phyloP scores from a whole-genome alignment of 1,140 invertebrate species.

The Cepaea nemoralis region DNA sequence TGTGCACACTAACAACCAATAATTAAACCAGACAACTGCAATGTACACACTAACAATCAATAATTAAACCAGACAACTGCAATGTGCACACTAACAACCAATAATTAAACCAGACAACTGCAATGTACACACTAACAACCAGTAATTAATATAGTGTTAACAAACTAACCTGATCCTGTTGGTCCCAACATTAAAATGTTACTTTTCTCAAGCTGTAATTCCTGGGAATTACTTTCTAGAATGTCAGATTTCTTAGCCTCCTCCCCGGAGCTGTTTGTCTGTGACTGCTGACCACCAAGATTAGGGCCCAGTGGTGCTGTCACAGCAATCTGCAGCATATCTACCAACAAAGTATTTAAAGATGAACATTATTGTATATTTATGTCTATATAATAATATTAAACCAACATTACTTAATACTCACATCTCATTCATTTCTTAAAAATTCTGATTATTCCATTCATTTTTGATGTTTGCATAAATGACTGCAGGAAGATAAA shows the following conservation, averaged over 20 bases:
- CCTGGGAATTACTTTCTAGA: conserved; percentile 85
- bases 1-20: too few species aligned
- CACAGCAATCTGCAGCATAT: conserved; percentile 76
- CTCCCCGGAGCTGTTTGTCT: conserved; percentile 48
- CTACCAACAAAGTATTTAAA: conserved; percentile 1
- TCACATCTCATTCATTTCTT: too few species aligned
- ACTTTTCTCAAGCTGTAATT: conserved; percentile 94
- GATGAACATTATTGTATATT: not conserved
- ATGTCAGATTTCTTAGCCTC: conserved; percentile 77
- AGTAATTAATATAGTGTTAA: too few species aligned
- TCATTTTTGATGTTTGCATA: not conserved
- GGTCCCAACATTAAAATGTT: conserved; percentile 97
- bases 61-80: too few species aligned
- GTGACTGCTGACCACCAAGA: conserved; percentile 22
- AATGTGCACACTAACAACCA: too few species aligned
- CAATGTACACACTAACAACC: too few species aligned
- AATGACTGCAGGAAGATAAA: too few species aligned
- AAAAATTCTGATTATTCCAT: not conserved
- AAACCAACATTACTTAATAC: too few species aligned
- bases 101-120: too few species aligned
- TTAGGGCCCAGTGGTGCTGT: conserved; percentile 78
- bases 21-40: too few species aligned
- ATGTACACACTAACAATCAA: too few species aligned
- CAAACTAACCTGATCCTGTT: conserved; percentile 87
- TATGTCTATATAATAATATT: not conserved